Evolutionary conservation across 2,797 vertebrate genomes (phyloP).

Genomic region (Mionectes olivaceus): DNA sequence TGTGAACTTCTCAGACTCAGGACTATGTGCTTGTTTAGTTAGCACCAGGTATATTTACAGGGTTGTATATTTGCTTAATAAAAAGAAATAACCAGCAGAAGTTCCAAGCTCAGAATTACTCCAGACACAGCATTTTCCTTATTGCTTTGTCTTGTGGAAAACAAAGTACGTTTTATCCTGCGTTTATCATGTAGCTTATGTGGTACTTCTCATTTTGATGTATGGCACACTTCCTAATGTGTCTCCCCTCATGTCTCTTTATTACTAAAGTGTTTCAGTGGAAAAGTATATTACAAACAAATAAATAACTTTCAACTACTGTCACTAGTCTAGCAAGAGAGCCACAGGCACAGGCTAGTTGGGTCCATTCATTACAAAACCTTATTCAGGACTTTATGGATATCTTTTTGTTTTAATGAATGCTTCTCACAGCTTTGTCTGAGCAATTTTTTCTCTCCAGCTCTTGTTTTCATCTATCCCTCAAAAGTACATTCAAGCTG

Average conservation of each 20-base stretch:
- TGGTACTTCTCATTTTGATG: constrained; percentile 72
- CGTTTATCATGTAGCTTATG: constrained; percentile 70
- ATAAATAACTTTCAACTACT: constrained; percentile 68
- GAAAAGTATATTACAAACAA: constrained; percentile 71
- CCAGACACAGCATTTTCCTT: constrained; percentile 69
- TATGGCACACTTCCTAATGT: constrained; percentile 64
- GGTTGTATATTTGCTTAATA: constrained; percentile 68
- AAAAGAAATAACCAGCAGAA: constrained; percentile 66
- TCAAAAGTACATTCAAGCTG: neutral
- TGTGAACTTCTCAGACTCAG: neutral
- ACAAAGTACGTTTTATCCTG: constrained; percentile 67
- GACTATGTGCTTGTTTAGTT: constrained; percentile 34
- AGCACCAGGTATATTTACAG: constrained; percentile 49
- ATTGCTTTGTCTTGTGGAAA: constrained; percentile 68
- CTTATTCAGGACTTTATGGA: neutral
- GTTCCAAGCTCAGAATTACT: constrained; percentile 57
- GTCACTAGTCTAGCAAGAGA: constrained; percentile 34
- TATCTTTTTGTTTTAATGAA: constrained; percentile 33
- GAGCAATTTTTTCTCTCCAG: neutral
- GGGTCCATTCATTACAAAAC: constrained; percentile 8
- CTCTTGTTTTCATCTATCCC: neutral
- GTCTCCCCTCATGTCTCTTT: constrained; percentile 71
- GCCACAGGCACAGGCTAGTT: constrained; percentile 6
- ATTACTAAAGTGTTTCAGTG: constrained; percentile 64
- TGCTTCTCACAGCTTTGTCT: neutral